Percentiles rank a stretch among this genome's conserved stretches.
Conservation (phyloP, 2,797 vertebrate genomes). For the Fistularia tabacaria region DNA sequence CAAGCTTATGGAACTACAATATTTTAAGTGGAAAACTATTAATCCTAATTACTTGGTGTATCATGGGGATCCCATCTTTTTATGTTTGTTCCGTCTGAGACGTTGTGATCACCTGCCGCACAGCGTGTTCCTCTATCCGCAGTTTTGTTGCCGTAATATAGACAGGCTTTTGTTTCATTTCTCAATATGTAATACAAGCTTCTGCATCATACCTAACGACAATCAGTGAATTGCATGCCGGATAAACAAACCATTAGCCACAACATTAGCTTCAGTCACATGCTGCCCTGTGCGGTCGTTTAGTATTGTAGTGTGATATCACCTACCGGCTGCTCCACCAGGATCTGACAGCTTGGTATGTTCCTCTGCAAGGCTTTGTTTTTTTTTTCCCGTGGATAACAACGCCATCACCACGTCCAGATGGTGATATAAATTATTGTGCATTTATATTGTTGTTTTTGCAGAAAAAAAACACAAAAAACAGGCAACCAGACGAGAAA, state of each 20-base stretch:
- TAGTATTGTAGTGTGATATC: conserved; percentile 47
- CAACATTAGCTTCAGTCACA: conserved; percentile 51
- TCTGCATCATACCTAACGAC: conserved; percentile 49
- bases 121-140: conserved; percentile 38
- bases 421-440: conserved; percentile 51
- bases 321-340: conserved; percentile 18
- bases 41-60: conserved; percentile 51
- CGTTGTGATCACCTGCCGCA: conserved; percentile 20
- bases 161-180: conserved; percentile 48
- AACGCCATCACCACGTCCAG: conserved; percentile 38
- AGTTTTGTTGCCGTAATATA: conserved; percentile 53
- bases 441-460: conserved; percentile 61
- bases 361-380: conserved; percentile 15
- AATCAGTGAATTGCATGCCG: conserved; percentile 64
- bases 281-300: conserved; percentile 34
- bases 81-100: conserved; percentile 35
- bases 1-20: conserved; percentile 54
- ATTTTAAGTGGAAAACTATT: conserved; percentile 60
- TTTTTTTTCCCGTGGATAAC: conserved; percentile 21
- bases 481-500: conserved; percentile 65
- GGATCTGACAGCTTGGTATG: conserved; percentile 7
- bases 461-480: conserved; percentile 30
- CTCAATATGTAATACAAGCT: conserved; percentile 54
- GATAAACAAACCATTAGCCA: conserved; percentile 51
- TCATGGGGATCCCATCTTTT: conserved; percentile 28